Conservation (phyloP, 2,888 invertebrate species). For the Aproaerema taeniolella region DNA sequence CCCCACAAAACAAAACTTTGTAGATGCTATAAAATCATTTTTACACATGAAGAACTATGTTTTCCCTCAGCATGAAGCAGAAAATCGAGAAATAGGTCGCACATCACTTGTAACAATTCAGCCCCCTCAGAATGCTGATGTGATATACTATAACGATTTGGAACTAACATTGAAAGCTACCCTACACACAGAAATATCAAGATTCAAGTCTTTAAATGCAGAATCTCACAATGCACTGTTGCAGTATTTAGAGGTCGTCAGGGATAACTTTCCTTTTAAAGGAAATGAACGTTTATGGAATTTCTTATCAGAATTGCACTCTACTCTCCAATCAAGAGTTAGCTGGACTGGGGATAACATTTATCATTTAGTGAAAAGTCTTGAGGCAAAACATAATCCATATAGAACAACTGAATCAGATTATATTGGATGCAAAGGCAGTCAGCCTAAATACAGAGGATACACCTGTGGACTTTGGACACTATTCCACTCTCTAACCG, state of each 20-base stretch:
- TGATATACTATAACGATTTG: conserved; percentile 90
- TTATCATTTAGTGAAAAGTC: conserved; percentile 68
- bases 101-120: conserved; percentile 29
- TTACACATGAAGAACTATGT: conserved; percentile 65
- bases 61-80: conserved; percentile 43
- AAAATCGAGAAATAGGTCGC: conserved; percentile 29
- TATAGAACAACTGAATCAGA: conserved; percentile 59
- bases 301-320: conserved; percentile 80
- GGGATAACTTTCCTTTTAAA: conserved; percentile 88
- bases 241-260: conserved; percentile 83
- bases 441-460: conserved; percentile 84
- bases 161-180: conserved; percentile 91
- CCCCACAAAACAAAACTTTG: conserved; percentile 57
- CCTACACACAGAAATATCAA: conserved; percentile 89
- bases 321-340: conserved; percentile 63
- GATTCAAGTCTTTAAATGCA: conserved; percentile 81
- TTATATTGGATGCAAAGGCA: conserved; percentile 91
- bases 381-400: conserved; percentile 74
- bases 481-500: conserved; percentile 93
- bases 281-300: conserved; percentile 73
- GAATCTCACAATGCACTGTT: conserved; percentile 85
- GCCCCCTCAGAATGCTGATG: conserved; percentile 52
- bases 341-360: conserved; percentile 79
- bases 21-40: conserved; percentile 71
- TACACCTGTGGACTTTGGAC: conserved; percentile 98